Base-by-base conservation (phyloP, 2,797 vertebrate species). In the Ctenochaetus hawaiiensis region DNA sequence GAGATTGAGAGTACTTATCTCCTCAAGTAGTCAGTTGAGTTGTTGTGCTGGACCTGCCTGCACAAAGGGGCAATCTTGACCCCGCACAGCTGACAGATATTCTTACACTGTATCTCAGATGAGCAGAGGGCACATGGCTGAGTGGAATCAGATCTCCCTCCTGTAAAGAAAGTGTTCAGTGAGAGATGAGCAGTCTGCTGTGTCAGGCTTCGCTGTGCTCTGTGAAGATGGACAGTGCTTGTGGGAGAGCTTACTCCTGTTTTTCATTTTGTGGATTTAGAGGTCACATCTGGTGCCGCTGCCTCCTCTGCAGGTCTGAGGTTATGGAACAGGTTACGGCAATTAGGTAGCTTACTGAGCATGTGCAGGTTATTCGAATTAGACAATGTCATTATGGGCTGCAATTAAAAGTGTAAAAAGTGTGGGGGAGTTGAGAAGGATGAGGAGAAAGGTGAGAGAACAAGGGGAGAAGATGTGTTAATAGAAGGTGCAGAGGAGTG, bases 381-480 rank as follows among this genome's bases (percentile, higher is more conserved):
- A 75, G 51, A 89, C 62, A 73, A 85, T 92, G 81, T 92, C 80
- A 87, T 93, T 87, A 89, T 73, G 67, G 51, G 80, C 77, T 89
- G 87, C 92, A 95, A 93, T 94, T 93, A 94, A 92, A 91, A 83
- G 87, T 85, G 86, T 76, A 77, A 82, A 86, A 78, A 78, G 1
- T 77, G 74, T 61, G 58, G 70, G 54, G 76, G 78, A 65, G 75
- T 60, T 45, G 26, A 52, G 66, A 74, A 43, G 54, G 43, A 51
- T 67, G 66, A 77, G 71, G 58, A 61, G 81, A 66, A 72, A 77
- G 70, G 78, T 80, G 87, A 86, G 76, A 78, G 71, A 41, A 65
- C 16, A 43, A 73, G 18, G 56, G 72, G 67, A 75, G 67, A 53
- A 65, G 61, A 83, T 67, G 84, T 91, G 90, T 86, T 84, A 86